Percentiles rank a stretch among this genome's conserved stretches.
These are phyloP conservation scores for Macaria notata DNA, from an alignment of 2,888 invertebrate genomes.

Conservation along the genomic window DNA sequence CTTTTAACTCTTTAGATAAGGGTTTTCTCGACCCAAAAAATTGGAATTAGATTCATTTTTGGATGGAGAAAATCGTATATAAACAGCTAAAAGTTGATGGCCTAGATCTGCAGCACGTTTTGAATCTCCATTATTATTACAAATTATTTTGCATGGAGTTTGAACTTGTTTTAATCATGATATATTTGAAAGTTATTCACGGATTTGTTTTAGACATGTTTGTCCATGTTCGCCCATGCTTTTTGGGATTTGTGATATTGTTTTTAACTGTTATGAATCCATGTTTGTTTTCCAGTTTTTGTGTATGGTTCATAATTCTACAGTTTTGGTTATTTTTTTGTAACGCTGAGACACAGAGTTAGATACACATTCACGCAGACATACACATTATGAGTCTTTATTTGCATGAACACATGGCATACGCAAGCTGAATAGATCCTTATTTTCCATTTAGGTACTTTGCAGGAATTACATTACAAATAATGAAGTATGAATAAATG, in stretches of 20 bases:
- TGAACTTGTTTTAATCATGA: slow-evolving; percentile 41
- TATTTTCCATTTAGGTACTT: background rate
- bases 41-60: too few relatives aligned
- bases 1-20: too few relatives aligned
- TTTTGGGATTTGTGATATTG: slow-evolving; percentile 54
- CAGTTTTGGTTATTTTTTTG: slow-evolving; percentile 28
- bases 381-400: slow-evolving; percentile 27
- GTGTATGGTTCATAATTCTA: slow-evolving; percentile 41
- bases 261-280: slow-evolving; percentile 46
- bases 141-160: slow-evolving; percentile 59
- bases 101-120: slow-evolving; percentile 39
- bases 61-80: too few relatives aligned
- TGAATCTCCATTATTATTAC: slow-evolving; percentile 31
- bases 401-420: slow-evolving; percentile 47
- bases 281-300: slow-evolving; percentile 50
- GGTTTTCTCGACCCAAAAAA: too few relatives aligned
- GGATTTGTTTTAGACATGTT: slow-evolving; percentile 28
- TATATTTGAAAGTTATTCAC: slow-evolving; percentile 13
- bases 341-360: slow-evolving; percentile 11
- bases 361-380: slow-evolving; percentile 17
- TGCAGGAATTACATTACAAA: background rate
- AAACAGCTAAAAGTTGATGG: too few relatives aligned
- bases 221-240: slow-evolving; percentile 54
- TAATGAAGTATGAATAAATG: background rate
- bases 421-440: slow-evolving; percentile 19